These are phyloP conservation scores for Hyles vespertilio DNA, from an alignment of 1,140 invertebrate genomes.

Conservation along the genomic window DNA sequence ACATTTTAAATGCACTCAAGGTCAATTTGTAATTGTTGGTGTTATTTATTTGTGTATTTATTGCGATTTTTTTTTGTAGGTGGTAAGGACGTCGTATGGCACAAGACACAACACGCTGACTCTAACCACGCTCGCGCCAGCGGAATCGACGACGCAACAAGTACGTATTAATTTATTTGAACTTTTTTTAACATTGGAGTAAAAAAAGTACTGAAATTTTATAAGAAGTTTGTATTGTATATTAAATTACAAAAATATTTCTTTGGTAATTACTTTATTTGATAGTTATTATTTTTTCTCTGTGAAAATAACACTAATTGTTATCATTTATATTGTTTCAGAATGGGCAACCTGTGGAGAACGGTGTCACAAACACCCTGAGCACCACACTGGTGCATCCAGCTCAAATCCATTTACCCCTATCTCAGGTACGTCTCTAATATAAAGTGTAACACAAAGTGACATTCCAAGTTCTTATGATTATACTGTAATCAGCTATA, in stretches of 20 bases:
- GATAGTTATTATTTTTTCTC: no score
- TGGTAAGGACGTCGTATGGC: constrained; percentile 58
- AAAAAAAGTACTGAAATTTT: no score
- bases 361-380: constrained; percentile 43
- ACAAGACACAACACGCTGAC: constrained; percentile 57
- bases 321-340: constrained; percentile 26
- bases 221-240: no score
- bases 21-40: background rate
- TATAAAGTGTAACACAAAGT: no score
- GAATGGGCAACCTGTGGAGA: constrained; percentile 48
- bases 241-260: no score
- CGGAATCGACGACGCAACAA: constrained; percentile 36
- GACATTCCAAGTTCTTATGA: no score
- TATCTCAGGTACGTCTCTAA: constrained; percentile 51
- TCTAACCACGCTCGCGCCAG: constrained; percentile 52
- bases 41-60: background rate
- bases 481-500: no score
- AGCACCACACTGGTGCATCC: constrained; percentile 60
- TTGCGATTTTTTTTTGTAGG: constrained; percentile 27
- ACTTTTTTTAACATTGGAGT: no score
- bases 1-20: background rate
- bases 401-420: constrained; percentile 64
- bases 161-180: constrained; percentile 1
- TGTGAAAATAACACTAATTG: no score
- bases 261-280: no score